Conservation (phyloP, 2,797 vertebrate species). For the Lutjanus campechanus region DNA sequence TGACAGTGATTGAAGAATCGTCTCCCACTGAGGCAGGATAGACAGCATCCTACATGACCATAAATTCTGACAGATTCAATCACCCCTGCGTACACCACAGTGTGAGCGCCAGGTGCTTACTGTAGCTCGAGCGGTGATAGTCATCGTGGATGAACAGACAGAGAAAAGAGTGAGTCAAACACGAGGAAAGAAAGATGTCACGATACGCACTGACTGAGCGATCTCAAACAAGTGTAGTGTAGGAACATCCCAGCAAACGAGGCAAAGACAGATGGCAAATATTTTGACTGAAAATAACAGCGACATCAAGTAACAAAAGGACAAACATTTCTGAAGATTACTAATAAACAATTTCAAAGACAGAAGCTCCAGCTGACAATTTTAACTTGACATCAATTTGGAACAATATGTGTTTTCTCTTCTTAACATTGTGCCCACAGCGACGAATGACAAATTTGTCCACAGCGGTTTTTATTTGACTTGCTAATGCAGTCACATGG, state of each 20-base stretch:
- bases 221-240: background rate
- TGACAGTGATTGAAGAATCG: constrained; percentile 41
- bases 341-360: background rate
- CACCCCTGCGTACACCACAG: background rate
- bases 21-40: constrained; percentile 20
- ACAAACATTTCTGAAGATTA: background rate
- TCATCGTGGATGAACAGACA: constrained; percentile 26
- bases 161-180: constrained; percentile 23
- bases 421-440: constrained; percentile 7
- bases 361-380: background rate
- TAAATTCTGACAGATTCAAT: constrained; percentile 39
- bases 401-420: constrained; percentile 17
- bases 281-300: background rate
- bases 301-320: background rate
- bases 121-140: constrained; percentile 8
- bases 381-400: constrained; percentile 6
- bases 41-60: constrained; percentile 18
- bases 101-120: background rate
- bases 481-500: constrained; percentile 12
- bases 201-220: background rate
- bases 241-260: constrained; percentile 8
- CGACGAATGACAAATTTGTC: constrained; percentile 11
- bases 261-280: background rate
- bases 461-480: constrained; percentile 20
- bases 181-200: constrained; percentile 4